Conservation (phyloP, 1,140 invertebrate genomes). For the Formica selysi region DNA sequence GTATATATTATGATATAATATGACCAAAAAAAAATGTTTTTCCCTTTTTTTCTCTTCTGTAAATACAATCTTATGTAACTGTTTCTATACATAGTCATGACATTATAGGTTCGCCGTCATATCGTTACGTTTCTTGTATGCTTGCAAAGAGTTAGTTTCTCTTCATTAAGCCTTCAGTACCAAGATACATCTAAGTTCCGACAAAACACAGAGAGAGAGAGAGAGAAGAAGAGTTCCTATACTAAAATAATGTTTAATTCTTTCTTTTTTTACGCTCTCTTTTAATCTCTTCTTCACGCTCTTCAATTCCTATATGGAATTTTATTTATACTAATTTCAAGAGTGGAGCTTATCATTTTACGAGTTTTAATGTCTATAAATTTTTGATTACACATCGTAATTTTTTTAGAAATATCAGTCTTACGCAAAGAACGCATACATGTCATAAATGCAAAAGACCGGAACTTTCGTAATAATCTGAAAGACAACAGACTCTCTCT, state of each 20-base stretch:
- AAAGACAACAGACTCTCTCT: slow-evolving; percentile 46
- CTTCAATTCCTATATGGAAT: neutral
- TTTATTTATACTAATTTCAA: neutral
- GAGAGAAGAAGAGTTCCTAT: neutral
- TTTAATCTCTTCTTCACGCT: neutral
- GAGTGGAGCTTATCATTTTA: neutral
- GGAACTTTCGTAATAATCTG: slow-evolving; percentile 43
- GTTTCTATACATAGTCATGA: slow-evolving; percentile 26
- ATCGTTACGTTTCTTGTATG: slow-evolving; percentile 2
- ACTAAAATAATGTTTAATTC: neutral
- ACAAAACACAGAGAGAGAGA: no score
- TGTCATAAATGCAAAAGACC: slow-evolving; percentile 25
- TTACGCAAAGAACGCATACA: slow-evolving; percentile 40
- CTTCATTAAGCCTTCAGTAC: neutral
- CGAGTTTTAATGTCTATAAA: neutral
- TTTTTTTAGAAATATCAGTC: neutral
- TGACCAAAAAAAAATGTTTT: neutral
- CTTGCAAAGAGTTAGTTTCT: slow-evolving; percentile 7
- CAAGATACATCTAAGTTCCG: neutral
- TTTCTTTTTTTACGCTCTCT: neutral
- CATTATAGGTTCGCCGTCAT: slow-evolving; percentile 5
- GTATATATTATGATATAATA: neutral
- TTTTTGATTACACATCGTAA: neutral
- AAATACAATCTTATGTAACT: slow-evolving; percentile 25
- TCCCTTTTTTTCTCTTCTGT: neutral